Percentiles rank a stretch among this genome's conserved stretches.
Conservation (phyloP, 2,113 vertebrate species). For the Chamaetylas fuelleborni region DNA sequence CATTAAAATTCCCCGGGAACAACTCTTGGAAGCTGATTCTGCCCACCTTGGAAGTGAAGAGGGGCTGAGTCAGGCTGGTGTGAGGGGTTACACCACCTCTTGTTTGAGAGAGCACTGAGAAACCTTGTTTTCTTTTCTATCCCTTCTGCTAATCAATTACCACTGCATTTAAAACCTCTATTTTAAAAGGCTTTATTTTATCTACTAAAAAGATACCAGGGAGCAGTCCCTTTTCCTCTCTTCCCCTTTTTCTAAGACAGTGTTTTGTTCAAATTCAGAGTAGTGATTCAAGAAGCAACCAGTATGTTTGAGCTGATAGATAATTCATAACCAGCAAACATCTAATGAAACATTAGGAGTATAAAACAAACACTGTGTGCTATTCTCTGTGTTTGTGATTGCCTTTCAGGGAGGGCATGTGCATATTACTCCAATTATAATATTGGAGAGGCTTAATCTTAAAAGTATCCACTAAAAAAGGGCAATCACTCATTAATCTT, state of each 20-base stretch:
- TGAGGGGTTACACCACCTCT: not conserved
- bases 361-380: not conserved
- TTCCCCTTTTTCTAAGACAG: not conserved
- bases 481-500: not conserved
- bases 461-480: not conserved
- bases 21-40: not conserved
- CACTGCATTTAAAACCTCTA: not conserved
- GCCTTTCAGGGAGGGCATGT: not conserved
- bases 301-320: constrained; percentile 8
- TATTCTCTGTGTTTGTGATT: not conserved
- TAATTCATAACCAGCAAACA: constrained; percentile 38
- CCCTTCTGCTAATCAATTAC: not conserved
- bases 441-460: not conserved
- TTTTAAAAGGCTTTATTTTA: not conserved
- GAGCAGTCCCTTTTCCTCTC: not conserved
- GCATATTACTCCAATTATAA: not conserved
- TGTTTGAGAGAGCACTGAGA: not conserved
- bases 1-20: not conserved
- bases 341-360: constrained; percentile 8
- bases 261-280: not conserved
- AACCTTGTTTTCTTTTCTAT: not conserved
- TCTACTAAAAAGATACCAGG: not conserved
- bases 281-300: not conserved
- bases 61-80: not conserved
- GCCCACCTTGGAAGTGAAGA: not conserved